A percentile compares a stretch with the other conserved stretches of the same genome.
Conservation (phyloP, 2,797 vertebrate genomes). For the Coracias cyanogaster region DNA sequence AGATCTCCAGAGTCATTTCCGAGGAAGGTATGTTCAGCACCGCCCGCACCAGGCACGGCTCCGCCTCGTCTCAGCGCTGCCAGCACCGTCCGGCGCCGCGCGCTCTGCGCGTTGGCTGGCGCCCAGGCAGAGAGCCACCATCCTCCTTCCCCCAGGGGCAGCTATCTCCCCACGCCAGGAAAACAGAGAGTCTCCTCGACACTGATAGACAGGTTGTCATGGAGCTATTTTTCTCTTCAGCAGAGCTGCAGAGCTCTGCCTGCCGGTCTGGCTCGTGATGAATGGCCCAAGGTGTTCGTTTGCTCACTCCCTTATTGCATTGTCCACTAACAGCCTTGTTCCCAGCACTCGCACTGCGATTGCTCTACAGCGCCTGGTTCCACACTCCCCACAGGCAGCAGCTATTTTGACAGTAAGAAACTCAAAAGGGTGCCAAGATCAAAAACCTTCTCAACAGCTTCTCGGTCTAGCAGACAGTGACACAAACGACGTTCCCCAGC, state of each 20-base stretch:
- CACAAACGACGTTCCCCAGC: rapidly evolving
- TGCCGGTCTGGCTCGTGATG: background rate
- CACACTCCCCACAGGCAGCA: background rate
- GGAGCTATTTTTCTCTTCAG: background rate
- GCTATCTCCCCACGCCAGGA: background rate
- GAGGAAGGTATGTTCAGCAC: background rate
- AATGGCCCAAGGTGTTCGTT: background rate
- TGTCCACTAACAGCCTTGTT: background rate
- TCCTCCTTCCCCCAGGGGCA: background rate
- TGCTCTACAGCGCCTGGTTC: background rate
- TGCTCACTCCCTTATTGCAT: background rate
- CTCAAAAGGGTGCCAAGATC: background rate
- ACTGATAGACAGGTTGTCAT: background rate
- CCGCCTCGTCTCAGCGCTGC: background rate
- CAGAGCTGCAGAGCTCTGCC: slow-evolving; percentile 12
- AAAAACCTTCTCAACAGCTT: background rate
- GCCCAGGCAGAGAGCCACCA: background rate
- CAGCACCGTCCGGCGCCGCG: background rate
- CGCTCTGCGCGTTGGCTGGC: background rate
- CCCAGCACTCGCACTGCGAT: rapidly evolving
- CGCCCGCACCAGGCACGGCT: background rate
- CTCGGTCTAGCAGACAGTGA: background rate
- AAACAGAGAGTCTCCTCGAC: background rate
- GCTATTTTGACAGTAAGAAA: background rate
- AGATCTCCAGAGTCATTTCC: background rate